Evolutionary conservation across 2,888 invertebrate genomes (phyloP).

Genomic region (Schizotus pectinicornis): DNA sequence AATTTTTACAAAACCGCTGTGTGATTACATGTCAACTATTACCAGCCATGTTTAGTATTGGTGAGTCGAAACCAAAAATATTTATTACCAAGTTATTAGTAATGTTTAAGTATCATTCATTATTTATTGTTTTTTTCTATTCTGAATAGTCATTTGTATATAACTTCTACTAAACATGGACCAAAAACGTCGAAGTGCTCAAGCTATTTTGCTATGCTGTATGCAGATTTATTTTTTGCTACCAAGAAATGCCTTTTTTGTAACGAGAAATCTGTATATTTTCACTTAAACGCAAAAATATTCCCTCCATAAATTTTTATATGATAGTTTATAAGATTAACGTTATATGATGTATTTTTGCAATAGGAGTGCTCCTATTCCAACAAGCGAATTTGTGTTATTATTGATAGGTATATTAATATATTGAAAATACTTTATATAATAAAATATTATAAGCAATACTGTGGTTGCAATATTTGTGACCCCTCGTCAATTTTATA

Average conservation of each 20-base stretch:
- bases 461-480: conserved; percentile 56
- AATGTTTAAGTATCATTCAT: conserved; percentile 44
- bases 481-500: conserved; percentile 56
- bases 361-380: conserved; percentile 52
- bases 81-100: conserved; percentile 43
- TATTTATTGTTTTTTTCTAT: conserved; percentile 40
- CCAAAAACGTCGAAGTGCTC: conserved; percentile 41
- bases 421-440: conserved; percentile 49
- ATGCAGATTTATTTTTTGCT: conserved; percentile 47
- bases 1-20: conserved; percentile 15
- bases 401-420: conserved; percentile 56
- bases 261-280: conserved; percentile 40
- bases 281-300: conserved; percentile 48
- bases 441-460: conserved; percentile 44
- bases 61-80: conserved; percentile 46
- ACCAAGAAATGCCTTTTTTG: conserved; percentile 53
- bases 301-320: conserved; percentile 55
- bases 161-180: conserved; percentile 46
- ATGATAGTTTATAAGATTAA: conserved; percentile 49
- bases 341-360: conserved; percentile 47
- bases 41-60: conserved; percentile 46
- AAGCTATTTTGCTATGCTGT: conserved; percentile 42
- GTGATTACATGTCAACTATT: conserved; percentile 27
- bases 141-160: conserved; percentile 32
- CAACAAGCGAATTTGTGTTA: conserved; percentile 60